Evolutionary conservation across 2,888 invertebrate genomes (phyloP).

Genomic region (Amphipoea lucens): DNA sequence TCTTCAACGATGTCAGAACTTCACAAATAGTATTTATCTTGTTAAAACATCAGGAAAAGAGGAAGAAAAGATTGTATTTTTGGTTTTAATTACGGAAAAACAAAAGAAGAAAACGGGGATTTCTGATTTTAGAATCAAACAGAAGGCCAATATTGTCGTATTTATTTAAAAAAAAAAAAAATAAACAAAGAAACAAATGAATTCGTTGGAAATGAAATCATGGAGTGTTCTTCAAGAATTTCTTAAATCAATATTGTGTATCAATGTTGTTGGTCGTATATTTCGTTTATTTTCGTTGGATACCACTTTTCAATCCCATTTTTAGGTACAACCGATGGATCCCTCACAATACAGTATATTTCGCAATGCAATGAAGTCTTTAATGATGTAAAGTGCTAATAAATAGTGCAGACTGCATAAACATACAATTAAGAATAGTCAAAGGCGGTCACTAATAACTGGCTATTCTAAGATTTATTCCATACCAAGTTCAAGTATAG

Average conservation of each 20-base stretch:
- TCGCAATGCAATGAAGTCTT: not conserved
- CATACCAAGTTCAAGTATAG: conserved; percentile 13
- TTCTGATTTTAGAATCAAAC: not conserved
- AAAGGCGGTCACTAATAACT: not conserved
- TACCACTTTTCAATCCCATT: too few relatives aligned
- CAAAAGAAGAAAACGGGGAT: not conserved
- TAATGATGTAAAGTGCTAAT: not conserved
- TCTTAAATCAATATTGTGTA: not conserved
- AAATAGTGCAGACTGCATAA: not conserved
- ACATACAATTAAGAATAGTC: not conserved
- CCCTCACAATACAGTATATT: not conserved
- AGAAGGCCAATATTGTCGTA: not conserved
- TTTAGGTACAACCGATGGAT: too few relatives aligned
- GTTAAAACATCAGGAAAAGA: conserved; percentile 31
- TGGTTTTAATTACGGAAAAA: conserved; percentile 10
- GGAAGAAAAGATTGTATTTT: conserved; percentile 18
- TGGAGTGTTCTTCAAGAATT: not conserved
- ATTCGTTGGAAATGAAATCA: not conserved
- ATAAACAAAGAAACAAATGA: not conserved
- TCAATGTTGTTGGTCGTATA: not conserved
- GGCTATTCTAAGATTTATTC: conserved; percentile 8
- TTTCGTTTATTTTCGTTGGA: not conserved
- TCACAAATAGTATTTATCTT: conserved; percentile 53
- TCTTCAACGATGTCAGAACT: conserved; percentile 34
- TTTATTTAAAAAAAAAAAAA: too few relatives aligned